Evolutionary conservation across 2,888 invertebrate genomes (phyloP).

Genomic region (Ormyrus thymus): DNA sequence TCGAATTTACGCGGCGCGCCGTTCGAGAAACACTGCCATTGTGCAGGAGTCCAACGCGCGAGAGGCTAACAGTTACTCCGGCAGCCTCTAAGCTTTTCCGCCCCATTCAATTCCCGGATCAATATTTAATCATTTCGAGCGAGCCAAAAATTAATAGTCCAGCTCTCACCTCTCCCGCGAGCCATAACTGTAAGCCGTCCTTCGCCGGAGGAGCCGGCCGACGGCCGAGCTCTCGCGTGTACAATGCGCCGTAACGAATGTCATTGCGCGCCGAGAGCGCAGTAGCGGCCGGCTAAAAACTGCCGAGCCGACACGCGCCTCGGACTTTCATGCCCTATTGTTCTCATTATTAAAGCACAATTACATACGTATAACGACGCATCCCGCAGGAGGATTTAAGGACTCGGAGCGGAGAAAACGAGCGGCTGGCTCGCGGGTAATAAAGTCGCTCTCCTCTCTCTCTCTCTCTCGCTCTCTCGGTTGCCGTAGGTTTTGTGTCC

Average conservation of each 20-base stretch:
- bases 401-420: slow-evolving; percentile 55
- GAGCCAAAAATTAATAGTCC: slow-evolving; percentile 5
- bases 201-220: slow-evolving; percentile 20
- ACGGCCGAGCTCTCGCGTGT: background rate
- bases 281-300: background rate
- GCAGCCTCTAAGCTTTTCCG: no score
- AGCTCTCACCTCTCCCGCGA: slow-evolving; percentile 25
- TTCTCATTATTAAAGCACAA: slow-evolving; percentile 54
- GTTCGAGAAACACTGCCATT: no score
- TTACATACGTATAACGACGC: slow-evolving; percentile 51
- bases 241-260: slow-evolving; percentile 47
- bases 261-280: slow-evolving; percentile 2
- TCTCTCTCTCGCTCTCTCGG: slow-evolving; percentile 39
- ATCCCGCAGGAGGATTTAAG: slow-evolving; percentile 63
- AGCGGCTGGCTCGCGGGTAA: slow-evolving; percentile 68
- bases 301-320: background rate
- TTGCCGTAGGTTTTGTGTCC: slow-evolving; percentile 60
- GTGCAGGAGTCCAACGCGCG: no score
- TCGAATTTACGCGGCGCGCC: no score
- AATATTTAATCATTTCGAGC: no score
- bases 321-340: slow-evolving; percentile 45
- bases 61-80: no score
- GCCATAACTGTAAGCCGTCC: slow-evolving; percentile 20
- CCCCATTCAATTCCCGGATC: no score
- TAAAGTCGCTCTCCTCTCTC: slow-evolving; percentile 68